Percentiles rank a stretch among this genome's conserved stretches.
Evolutionary conservation across 2,888 invertebrate species (phyloP).

Genomic region (Pycnomerus fuliginosus): DNA sequence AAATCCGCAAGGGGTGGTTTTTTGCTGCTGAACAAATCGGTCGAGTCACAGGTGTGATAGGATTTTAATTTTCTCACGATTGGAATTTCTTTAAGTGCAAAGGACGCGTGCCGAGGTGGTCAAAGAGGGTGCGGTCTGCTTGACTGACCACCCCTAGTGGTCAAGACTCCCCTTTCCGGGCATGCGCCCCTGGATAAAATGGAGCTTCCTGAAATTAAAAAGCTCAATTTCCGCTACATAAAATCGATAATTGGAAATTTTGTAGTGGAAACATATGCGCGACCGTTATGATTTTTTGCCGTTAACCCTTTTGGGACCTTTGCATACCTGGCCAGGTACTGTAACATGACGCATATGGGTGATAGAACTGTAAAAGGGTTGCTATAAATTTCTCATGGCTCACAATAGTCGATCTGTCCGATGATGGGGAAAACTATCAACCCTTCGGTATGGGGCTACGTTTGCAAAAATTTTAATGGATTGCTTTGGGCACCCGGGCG

Average conservation of each 20-base stretch:
- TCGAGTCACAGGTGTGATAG: slow-evolving; percentile 49
- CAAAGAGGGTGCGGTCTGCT: slow-evolving; percentile 43
- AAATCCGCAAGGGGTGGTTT: slow-evolving; percentile 38
- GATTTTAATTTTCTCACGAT: too few species aligned
- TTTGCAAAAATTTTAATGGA: too few species aligned
- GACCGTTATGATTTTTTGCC: slow-evolving; percentile 36
- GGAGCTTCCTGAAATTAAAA: neutral
- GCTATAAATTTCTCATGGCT: slow-evolving; percentile 39
- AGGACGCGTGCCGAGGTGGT: slow-evolving; percentile 36
- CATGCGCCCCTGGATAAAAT: slow-evolving; percentile 33
- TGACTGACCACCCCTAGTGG: slow-evolving; percentile 48
- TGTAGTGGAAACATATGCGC: slow-evolving; percentile 43
- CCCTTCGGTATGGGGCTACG: slow-evolving; percentile 4
- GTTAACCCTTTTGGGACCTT: slow-evolving; percentile 35
- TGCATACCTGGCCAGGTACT: slow-evolving; percentile 36
- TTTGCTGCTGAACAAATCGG: slow-evolving; percentile 50
- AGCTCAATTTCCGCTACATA: slow-evolving; percentile 42
- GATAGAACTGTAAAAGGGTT: slow-evolving; percentile 37
- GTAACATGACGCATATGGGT: slow-evolving; percentile 40
- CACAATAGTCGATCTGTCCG: slow-evolving; percentile 25
- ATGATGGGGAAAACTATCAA: slow-evolving; percentile 11
- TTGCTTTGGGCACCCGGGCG: too few species aligned
- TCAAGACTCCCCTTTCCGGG: slow-evolving; percentile 35
- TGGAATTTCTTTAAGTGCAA: slow-evolving; percentile 37
- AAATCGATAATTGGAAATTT: slow-evolving; percentile 44